Conservation (phyloP, 2,888 invertebrate species). For the Philereme vetulata region DNA sequence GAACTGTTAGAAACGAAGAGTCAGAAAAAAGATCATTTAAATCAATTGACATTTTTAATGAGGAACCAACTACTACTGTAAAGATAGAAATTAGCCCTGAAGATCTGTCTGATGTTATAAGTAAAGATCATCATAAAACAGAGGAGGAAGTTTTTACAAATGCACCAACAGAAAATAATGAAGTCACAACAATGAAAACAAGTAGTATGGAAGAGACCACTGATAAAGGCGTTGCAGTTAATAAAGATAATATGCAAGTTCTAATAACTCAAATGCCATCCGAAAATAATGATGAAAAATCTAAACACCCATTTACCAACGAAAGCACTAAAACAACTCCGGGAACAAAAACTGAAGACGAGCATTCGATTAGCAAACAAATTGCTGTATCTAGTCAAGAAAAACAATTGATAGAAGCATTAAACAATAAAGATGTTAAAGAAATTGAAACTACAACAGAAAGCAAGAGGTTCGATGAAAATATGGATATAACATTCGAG, state of each 20-base stretch:
- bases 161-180: constrained; percentile 20
- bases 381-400: constrained; percentile 42
- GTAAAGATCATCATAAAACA: constrained; percentile 10
- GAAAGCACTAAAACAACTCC: constrained; percentile 38
- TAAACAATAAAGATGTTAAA: constrained; percentile 45
- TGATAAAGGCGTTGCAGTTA: constrained; percentile 22
- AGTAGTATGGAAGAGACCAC: constrained; percentile 14
- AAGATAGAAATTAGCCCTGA: constrained; percentile 7
- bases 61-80: constrained; percentile 41
- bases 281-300: constrained; percentile 37
- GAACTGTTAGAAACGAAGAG: constrained; percentile 35
- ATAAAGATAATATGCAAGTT: constrained; percentile 8
- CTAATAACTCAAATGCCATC: constrained; percentile 34
- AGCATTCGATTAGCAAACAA: constrained; percentile 51
- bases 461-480: constrained; percentile 47
- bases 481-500: constrained; percentile 66
- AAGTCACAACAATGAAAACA: constrained; percentile 13
- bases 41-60: constrained; percentile 47
- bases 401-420: constrained; percentile 50
- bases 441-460: constrained; percentile 43
- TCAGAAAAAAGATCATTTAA: constrained; percentile 62
- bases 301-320: constrained; percentile 22
- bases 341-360: constrained; percentile 40
- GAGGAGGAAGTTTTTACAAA: constrained; percentile 22
- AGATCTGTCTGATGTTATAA: neutral